Conservation (phyloP, 2,888 invertebrate species). For the Euspilapteryx auroguttella region DNA sequence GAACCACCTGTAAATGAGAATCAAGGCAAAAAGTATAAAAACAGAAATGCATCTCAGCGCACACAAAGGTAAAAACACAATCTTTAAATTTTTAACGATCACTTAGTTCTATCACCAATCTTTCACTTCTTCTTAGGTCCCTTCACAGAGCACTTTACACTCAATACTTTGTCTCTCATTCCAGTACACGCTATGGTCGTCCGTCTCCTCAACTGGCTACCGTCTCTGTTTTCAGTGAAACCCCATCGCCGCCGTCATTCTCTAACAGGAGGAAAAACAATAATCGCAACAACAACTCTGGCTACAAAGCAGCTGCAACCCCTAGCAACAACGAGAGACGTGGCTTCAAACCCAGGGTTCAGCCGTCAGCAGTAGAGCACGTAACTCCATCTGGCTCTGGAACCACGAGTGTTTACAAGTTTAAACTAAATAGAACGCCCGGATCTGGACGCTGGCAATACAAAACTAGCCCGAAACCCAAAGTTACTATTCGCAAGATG, state of each 20-base stretch:
- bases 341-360: conserved; percentile 71
- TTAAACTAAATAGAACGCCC: conserved; percentile 79
- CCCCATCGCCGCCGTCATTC: conserved; percentile 47
- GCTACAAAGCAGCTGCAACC: conserved; percentile 39
- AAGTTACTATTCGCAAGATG: conserved; percentile 77
- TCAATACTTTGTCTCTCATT: conserved; percentile 28
- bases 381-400: conserved; percentile 36
- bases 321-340: conserved; percentile 55
- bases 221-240: conserved; percentile 69
- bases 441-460: conserved; percentile 90
- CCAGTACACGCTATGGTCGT: conserved; percentile 48
- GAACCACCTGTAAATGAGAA: conserved; percentile 33
- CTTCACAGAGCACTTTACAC: too few relatives aligned
- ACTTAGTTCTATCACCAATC: too few relatives aligned
- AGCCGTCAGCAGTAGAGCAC: conserved; percentile 58
- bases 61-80: conserved; percentile 42
- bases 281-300: conserved; percentile 44
- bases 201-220: conserved; percentile 63
- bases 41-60: conserved; percentile 35
- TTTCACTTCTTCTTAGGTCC: too few relatives aligned
- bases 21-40: conserved; percentile 48
- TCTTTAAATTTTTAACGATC: too few relatives aligned
- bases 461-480: conserved; percentile 85
- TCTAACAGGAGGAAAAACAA: conserved; percentile 55
- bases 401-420: conserved; percentile 72